phyloP scores from a whole-genome alignment of 2,797 vertebrate species.

The Melanotaenia trifasciata region DNA sequence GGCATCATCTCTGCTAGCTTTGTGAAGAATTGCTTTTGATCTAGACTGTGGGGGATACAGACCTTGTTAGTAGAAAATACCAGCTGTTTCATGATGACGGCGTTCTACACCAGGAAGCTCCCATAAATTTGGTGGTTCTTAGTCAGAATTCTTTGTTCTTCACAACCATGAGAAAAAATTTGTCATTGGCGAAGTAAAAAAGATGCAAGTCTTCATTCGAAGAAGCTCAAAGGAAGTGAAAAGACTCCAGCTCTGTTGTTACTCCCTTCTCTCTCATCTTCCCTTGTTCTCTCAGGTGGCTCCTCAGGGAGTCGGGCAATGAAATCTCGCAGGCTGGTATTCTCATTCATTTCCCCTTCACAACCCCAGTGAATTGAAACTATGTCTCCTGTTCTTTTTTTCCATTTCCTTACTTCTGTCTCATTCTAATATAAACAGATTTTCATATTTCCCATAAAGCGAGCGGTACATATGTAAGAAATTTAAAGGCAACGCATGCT shows the following conservation, averaged over 20 bases:
- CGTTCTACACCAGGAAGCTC: too few relatives aligned
- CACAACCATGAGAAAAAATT: background rate
- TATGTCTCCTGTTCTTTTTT: background rate
- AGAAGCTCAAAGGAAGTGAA: constrained; percentile 14
- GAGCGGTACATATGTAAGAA: background rate
- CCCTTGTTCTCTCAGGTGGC: constrained; percentile 25
- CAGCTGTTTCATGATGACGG: too few relatives aligned
- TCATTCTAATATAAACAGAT: constrained; percentile 11
- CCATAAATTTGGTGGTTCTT: too few relatives aligned
- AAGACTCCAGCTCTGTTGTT: background rate
- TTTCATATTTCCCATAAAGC: constrained; percentile 5
- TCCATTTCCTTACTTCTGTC: constrained; percentile 5
- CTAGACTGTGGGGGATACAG: too few relatives aligned
- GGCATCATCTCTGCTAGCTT: too few relatives aligned
- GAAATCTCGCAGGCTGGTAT: constrained; percentile 14
- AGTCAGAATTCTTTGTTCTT: background rate
- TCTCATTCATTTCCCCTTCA: constrained; percentile 35
- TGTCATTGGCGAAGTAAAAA: background rate
- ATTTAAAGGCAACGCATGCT: background rate
- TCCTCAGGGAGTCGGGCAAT: constrained; percentile 31
- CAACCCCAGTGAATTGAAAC: constrained; percentile 5
- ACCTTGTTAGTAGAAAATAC: too few relatives aligned
- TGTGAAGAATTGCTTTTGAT: too few relatives aligned
- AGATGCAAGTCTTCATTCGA: background rate
- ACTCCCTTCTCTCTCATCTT: constrained; percentile 12